phyloP scores from a whole-genome alignment of 1,140 invertebrate species.

The Sycobia sp. region DNA sequence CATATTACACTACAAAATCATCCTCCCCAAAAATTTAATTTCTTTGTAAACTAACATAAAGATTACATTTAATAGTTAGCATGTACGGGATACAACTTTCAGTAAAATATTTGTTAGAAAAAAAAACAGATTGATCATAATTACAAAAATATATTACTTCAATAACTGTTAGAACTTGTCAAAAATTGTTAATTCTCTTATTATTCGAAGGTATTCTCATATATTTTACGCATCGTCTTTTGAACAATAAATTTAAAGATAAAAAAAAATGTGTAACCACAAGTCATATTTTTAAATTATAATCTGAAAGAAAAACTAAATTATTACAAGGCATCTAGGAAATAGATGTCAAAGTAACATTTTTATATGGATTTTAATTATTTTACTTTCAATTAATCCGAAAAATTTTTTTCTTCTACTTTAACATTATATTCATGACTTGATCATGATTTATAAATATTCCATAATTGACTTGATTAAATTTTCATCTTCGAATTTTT shows the following conservation, averaged over 20 bases:
- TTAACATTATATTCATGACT: too few relatives aligned
- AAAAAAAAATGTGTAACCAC: constrained; percentile 59
- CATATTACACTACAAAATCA: constrained; percentile 28
- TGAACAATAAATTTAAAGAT: constrained; percentile 31
- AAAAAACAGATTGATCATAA: background rate
- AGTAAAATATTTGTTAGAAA: background rate
- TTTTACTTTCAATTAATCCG: too few relatives aligned
- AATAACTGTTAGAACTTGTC: too few relatives aligned
- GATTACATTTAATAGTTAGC: constrained; percentile 3
- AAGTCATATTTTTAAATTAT: constrained; percentile 60
- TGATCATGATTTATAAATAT: too few relatives aligned
- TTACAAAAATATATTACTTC: too few relatives aligned
- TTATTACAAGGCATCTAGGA: constrained; percentile 36
- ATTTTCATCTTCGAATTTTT: too few relatives aligned
- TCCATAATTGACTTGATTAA: too few relatives aligned
- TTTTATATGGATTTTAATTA: background rate
- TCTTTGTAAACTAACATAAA: background rate
- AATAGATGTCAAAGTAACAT: constrained; percentile 18
- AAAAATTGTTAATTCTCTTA: too few relatives aligned
- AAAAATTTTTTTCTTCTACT: too few relatives aligned
- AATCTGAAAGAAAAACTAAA: constrained; percentile 55
- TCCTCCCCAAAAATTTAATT: background rate
- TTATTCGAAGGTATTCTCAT: constrained; percentile 13
- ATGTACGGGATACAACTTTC: constrained; percentile 6
- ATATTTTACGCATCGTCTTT: constrained; percentile 13